Percentiles rank a stretch among this genome's conserved stretches.
Conservation (phyloP, 2,797 vertebrate species). For the Sebastes dallii region DNA sequence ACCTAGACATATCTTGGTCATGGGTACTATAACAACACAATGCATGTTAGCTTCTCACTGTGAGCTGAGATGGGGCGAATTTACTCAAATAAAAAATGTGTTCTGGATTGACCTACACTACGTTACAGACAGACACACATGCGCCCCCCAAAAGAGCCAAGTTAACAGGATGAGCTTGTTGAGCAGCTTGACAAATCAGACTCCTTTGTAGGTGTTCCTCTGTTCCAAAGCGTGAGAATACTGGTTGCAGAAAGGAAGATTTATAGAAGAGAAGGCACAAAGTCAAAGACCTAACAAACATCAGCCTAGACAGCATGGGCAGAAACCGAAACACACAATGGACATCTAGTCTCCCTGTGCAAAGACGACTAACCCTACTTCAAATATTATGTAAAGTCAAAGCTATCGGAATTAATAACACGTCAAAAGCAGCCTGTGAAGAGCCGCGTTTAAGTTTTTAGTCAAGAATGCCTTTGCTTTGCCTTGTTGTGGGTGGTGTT, state of each 20-base stretch:
- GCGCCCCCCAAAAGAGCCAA: not conserved
- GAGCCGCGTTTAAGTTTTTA: not conserved
- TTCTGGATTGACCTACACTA: not conserved
- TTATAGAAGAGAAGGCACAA: constrained; percentile 7
- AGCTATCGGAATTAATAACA: not conserved
- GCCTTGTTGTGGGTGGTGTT: not conserved
- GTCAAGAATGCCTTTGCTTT: not conserved
- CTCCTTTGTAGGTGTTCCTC: constrained; percentile 11
- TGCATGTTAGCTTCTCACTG: not conserved
- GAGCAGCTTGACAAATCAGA: constrained; percentile 22
- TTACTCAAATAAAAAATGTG: constrained; percentile 1
- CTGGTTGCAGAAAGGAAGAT: constrained; percentile 4
- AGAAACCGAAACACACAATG: constrained; percentile 11
- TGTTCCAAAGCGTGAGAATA: constrained; percentile 14
- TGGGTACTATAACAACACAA: not conserved
- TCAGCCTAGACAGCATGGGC: not conserved
- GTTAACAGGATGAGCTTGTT: not conserved
- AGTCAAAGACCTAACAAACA: constrained; percentile 27
- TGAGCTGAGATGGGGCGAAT: not conserved
- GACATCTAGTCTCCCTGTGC: not conserved
- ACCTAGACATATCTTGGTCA: not conserved
- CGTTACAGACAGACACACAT: not conserved
- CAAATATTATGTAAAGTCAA: constrained; percentile 11
- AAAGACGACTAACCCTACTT: constrained; percentile 7
- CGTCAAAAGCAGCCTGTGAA: not conserved